Evolutionary conservation across 1,140 invertebrate genomes (phyloP).

Genomic region (Anthonomus grandis): DNA sequence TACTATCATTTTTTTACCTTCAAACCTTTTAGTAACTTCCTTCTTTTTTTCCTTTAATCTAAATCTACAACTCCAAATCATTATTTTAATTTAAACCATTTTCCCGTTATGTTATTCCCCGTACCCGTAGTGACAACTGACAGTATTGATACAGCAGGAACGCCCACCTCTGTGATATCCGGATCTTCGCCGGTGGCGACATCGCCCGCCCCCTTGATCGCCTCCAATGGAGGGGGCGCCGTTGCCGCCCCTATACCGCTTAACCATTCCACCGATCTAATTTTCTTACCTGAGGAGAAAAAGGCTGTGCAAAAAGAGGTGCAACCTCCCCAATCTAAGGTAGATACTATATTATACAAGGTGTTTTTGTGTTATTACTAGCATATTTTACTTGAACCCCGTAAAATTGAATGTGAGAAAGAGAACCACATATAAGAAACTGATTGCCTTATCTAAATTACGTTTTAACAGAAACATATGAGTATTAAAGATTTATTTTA

Average conservation of each 20-base stretch:
- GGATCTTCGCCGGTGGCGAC: slow-evolving; percentile 64
- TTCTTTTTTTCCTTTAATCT: background rate
- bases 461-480: no score
- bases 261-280: slow-evolving; percentile 76
- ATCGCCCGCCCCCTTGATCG: slow-evolving; percentile 48
- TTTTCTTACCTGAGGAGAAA: slow-evolving; percentile 72
- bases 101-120: no score
- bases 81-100: slow-evolving; percentile 3
- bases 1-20: no score
- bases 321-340: slow-evolving; percentile 45
- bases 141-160: slow-evolving; percentile 75
- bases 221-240: slow-evolving; percentile 38
- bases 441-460: no score
- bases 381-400: no score
- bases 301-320: slow-evolving; percentile 58
- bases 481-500: no score
- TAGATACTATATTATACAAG: no score
- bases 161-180: slow-evolving; percentile 79
- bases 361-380: no score
- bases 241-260: slow-evolving; percentile 55
- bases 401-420: no score
- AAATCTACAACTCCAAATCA: background rate
- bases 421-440: no score
- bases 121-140: slow-evolving; percentile 78
- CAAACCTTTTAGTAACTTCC: background rate